Evolutionary conservation across 2,113 vertebrate species (phyloP).

Genomic region (Scolopax mira): DNA sequence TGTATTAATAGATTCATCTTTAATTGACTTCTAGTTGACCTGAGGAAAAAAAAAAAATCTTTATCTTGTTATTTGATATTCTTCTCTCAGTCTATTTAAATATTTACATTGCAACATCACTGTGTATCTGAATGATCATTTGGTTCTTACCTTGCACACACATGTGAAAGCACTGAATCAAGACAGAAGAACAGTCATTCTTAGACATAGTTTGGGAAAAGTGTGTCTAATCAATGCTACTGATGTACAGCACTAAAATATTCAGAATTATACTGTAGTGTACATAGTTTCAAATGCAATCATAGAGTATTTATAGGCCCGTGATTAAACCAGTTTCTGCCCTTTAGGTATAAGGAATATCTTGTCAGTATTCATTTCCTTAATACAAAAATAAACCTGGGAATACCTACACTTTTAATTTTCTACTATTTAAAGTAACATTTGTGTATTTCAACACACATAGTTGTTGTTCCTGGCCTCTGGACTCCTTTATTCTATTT

Average conservation of each 20-base stretch:
- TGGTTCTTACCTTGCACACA: background rate
- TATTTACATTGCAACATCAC: conserved; percentile 15
- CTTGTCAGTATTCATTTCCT: background rate
- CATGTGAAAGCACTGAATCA: background rate
- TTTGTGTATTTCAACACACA: background rate
- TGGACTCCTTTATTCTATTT: background rate
- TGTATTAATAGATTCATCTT: conserved; percentile 12
- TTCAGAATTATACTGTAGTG: background rate
- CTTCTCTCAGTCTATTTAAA: conserved; percentile 5
- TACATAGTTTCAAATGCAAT: background rate
- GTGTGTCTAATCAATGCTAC: background rate
- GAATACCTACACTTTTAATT: background rate
- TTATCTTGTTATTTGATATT: background rate
- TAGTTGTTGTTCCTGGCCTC: background rate
- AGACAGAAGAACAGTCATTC: background rate
- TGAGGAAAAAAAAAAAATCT: background rate
- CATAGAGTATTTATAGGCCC: background rate
- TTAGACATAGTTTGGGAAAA: background rate
- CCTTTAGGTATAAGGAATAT: background rate
- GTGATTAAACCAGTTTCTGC: background rate
- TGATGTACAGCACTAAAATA: background rate
- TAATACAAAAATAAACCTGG: background rate
- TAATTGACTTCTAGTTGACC: conserved; percentile 3
- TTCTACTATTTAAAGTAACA: background rate
- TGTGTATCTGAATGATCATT: background rate